Percentiles rank a stretch among this genome's conserved stretches.
These are phyloP conservation scores for Oxyteleia sp. DNA, from an alignment of 2,888 invertebrate genomes.

Conservation along the genomic window DNA sequence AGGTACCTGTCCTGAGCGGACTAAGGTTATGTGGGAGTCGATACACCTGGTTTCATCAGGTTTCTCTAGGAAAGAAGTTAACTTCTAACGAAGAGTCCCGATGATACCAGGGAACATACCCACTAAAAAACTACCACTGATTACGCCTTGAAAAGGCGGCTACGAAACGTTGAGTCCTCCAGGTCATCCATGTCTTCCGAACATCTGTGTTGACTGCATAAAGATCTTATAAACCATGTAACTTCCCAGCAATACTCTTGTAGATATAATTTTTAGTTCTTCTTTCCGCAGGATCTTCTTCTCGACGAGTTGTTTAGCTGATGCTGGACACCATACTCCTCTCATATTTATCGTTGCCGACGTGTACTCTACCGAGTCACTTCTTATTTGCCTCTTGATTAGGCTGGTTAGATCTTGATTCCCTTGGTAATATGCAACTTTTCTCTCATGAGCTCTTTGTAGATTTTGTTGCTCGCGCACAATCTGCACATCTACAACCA, in stretches of 20 bases:
- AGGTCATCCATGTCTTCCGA: too few species aligned
- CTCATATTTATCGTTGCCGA: constrained; percentile 69
- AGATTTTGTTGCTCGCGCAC: constrained; percentile 51
- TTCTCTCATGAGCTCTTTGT: neutral
- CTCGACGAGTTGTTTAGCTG: constrained; percentile 30
- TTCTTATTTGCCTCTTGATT: neutral
- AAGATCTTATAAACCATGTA: neutral
- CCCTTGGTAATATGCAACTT: neutral
- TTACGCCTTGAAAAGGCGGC: constrained; percentile 18
- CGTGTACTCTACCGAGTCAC: constrained; percentile 17
- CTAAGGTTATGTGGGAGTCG: too few species aligned
- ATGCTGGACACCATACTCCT: constrained; percentile 59
- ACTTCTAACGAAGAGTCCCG: too few species aligned
- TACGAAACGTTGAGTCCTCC: neutral
- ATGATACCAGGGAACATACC: too few species aligned
- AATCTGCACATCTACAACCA: constrained; percentile 55
- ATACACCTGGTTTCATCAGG: neutral
- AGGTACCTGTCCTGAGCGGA: too few species aligned
- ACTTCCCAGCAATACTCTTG: constrained; percentile 35
- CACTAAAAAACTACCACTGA: neutral
- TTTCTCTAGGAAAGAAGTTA: neutral
- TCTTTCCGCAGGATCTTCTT: neutral
- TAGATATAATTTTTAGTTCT: constrained; percentile 46
- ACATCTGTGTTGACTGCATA: too few species aligned
- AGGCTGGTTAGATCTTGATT: neutral